These are phyloP conservation scores for Nyleta sp. DNA, from an alignment of 2,888 invertebrate genomes.

Conservation along the genomic window DNA sequence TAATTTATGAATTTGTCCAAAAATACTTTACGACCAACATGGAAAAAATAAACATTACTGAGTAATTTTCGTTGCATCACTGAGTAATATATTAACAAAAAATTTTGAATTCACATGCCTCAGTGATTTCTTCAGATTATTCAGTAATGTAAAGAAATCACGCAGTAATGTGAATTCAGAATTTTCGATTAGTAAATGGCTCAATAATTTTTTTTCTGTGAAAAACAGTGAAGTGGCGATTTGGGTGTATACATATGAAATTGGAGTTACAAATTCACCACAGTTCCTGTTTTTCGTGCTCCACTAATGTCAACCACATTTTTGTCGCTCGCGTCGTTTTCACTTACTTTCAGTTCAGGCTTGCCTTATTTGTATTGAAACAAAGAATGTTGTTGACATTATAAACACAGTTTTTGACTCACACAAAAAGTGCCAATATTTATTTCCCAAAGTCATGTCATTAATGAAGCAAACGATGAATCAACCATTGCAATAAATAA, in stretches of 20 bases:
- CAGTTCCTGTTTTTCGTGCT: slow-evolving; percentile 3
- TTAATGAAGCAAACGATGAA: background rate
- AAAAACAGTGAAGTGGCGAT: too few relatives aligned
- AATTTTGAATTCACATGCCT: too few relatives aligned
- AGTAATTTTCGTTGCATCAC: too few relatives aligned
- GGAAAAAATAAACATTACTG: too few relatives aligned
- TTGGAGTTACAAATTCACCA: background rate
- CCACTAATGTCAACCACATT: slow-evolving; percentile 15
- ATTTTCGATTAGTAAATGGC: too few relatives aligned
- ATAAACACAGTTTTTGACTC: background rate
- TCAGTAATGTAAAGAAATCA: too few relatives aligned
- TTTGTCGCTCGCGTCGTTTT: background rate
- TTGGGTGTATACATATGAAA: slow-evolving; percentile 12
- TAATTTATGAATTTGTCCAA: too few relatives aligned
- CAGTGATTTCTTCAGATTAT: too few relatives aligned
- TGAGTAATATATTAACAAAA: too few relatives aligned
- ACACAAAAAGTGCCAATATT: slow-evolving; percentile 18
- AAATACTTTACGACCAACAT: too few relatives aligned
- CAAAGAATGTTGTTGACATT: slow-evolving; percentile 7
- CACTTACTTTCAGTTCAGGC: background rate
- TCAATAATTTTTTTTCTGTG: too few relatives aligned
- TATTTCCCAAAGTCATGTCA: background rate
- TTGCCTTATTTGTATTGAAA: background rate
- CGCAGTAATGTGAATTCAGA: too few relatives aligned
- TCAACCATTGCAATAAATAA: slow-evolving; percentile 21